phyloP scores from a whole-genome alignment of 2,113 vertebrate species.

The Melanostigma gelatinosum region DNA sequence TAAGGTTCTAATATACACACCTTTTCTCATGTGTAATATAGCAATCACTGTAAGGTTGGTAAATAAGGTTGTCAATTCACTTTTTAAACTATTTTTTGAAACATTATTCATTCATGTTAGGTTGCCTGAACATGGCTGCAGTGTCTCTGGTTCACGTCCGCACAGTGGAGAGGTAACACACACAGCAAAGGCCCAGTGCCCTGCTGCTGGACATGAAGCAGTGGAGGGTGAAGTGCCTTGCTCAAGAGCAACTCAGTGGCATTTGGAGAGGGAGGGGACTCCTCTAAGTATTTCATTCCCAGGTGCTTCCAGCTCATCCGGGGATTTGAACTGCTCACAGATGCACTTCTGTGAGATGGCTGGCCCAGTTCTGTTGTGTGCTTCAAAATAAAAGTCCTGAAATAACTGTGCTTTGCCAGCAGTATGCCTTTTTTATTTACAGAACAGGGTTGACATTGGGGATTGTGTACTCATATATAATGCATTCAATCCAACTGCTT shows the following conservation, averaged over 20 bases:
- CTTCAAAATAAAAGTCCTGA: background rate
- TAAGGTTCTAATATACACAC: background rate
- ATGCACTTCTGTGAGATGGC: background rate
- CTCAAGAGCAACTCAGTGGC: constrained; percentile 19
- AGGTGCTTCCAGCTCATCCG: constrained; percentile 1
- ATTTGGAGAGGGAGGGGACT: background rate
- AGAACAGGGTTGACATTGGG: background rate
- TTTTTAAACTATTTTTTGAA: background rate
- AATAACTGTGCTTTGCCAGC: background rate
- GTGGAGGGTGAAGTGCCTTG: background rate
- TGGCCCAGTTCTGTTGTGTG: background rate
- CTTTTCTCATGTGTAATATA: background rate
- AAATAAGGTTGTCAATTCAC: background rate
- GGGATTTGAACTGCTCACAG: background rate
- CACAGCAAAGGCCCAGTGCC: background rate
- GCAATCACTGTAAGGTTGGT: background rate
- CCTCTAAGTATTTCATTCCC: background rate
- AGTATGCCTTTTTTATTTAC: background rate
- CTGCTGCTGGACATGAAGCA: background rate
- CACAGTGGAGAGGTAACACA: background rate
- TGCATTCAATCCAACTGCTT: background rate
- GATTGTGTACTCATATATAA: background rate
- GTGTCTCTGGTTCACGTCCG: background rate
- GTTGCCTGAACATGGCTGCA: background rate
- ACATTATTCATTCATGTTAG: background rate